Percentiles rank a stretch among this genome's conserved stretches.
phyloP scores from a whole-genome alignment of 2,888 invertebrate species.

The Eueremaeus valkanovi region DNA sequence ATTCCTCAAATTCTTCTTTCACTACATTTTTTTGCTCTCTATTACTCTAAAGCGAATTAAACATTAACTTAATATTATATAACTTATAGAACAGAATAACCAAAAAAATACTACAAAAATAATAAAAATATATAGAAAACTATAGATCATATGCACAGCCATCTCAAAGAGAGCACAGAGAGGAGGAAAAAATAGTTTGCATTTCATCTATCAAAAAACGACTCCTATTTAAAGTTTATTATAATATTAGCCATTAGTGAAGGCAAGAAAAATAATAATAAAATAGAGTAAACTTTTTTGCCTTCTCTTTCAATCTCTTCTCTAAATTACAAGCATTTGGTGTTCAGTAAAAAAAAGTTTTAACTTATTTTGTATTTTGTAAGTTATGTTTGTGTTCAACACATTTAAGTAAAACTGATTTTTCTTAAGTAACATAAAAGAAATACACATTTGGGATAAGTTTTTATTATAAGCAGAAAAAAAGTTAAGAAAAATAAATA shows the following conservation, averaged over 20 bases:
- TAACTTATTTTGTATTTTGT: too few species aligned
- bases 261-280: too few species aligned
- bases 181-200: not conserved
- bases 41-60: not conserved
- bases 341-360: too few species aligned
- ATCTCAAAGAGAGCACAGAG: not conserved
- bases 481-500: not conserved
- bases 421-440: slow-evolving; percentile 7
- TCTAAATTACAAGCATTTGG: too few species aligned
- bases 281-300: too few species aligned
- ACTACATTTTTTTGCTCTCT: not conserved
- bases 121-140: not conserved
- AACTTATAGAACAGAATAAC: not conserved
- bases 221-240: not conserved
- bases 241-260: not conserved
- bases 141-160: not conserved
- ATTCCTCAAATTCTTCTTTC: not conserved
- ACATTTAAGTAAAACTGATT: slow-evolving; percentile 13
- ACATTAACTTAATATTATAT: slow-evolving; percentile 8
- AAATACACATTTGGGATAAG: not conserved
- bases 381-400: not conserved
- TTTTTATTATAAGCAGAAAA: not conserved
- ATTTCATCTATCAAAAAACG: slow-evolving; percentile 18
- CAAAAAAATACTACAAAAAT: not conserved
- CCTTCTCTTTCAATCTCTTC: too few species aligned